Percentiles rank a stretch among this genome's conserved stretches.
phyloP scores from a whole-genome alignment of 2,888 invertebrate genomes.

The Polymixis flavicincta region DNA sequence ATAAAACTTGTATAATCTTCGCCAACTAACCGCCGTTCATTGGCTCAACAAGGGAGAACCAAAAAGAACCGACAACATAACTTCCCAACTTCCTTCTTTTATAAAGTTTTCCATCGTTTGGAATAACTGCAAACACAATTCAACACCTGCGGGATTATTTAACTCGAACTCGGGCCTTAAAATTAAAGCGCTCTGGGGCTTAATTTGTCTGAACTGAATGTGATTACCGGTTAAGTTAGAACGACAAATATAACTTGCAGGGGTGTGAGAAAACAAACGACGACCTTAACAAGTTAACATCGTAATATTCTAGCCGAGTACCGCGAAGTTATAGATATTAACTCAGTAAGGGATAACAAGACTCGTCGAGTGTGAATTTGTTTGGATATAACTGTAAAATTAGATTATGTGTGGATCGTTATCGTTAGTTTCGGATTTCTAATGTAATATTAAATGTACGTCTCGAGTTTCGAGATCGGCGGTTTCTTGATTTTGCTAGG shows the following conservation, averaged over 20 bases:
- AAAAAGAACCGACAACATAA: slow-evolving; percentile 66
- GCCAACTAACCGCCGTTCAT: slow-evolving; percentile 57
- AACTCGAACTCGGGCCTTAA: slow-evolving; percentile 72
- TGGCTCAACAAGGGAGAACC: slow-evolving; percentile 63
- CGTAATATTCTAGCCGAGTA: slow-evolving; percentile 61
- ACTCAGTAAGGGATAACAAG: slow-evolving; percentile 58
- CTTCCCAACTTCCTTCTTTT: slow-evolving; percentile 67
- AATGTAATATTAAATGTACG: slow-evolving; percentile 54
- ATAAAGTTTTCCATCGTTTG: slow-evolving; percentile 75
- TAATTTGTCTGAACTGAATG: slow-evolving; percentile 77
- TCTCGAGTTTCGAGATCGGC: slow-evolving; percentile 24
- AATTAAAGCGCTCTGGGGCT: slow-evolving; percentile 75
- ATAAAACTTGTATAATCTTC: slow-evolving; percentile 68
- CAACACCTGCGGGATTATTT: slow-evolving; percentile 79
- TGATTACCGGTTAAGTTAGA: slow-evolving; percentile 77
- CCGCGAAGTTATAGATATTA: slow-evolving; percentile 56
- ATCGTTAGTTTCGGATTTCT: slow-evolving; percentile 54
- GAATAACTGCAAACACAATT: slow-evolving; percentile 78
- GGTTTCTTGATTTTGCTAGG: slow-evolving; percentile 36
- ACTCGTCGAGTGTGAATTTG: slow-evolving; percentile 49
- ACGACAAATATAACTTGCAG: slow-evolving; percentile 74
- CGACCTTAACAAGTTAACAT: slow-evolving; percentile 70
- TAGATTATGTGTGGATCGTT: slow-evolving; percentile 43
- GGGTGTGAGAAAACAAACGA: slow-evolving; percentile 72
- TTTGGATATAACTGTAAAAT: slow-evolving; percentile 52